Conservation (phyloP, 2,888 invertebrate species). For the Calameuta idolon region DNA sequence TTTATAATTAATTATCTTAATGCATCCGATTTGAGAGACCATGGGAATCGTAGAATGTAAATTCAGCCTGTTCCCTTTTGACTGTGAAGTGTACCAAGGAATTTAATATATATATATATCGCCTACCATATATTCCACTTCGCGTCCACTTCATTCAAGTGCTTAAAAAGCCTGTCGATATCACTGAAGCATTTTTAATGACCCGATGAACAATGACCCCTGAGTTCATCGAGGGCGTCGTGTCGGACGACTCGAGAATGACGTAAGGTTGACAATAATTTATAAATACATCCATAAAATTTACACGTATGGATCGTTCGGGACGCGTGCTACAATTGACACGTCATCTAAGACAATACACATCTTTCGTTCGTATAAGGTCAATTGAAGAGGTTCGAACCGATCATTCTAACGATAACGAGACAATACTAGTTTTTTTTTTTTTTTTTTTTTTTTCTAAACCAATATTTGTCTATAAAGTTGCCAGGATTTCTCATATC, state of each 20-base stretch:
- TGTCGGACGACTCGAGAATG: conserved; percentile 25
- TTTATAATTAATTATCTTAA: conserved; percentile 60
- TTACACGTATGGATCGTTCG: conserved; percentile 48
- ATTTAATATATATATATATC: no score
- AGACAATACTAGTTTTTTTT: not conserved
- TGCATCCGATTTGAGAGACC: conserved; percentile 47
- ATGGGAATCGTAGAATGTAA: not conserved
- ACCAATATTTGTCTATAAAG: not conserved
- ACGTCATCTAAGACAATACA: conserved; percentile 53
- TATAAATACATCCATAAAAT: conserved; percentile 50
- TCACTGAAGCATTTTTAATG: not conserved
- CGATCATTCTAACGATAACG: conserved; percentile 40
- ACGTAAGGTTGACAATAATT: conserved; percentile 40
- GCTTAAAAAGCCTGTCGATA: not conserved
- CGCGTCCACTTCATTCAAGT: not conserved
- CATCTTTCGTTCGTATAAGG: conserved; percentile 45
- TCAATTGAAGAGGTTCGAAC: conserved; percentile 55
- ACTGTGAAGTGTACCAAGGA: not conserved
- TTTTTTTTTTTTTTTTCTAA: no score
- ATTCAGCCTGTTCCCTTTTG: not conserved
- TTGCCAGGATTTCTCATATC: not conserved
- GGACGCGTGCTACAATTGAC: conserved; percentile 62
- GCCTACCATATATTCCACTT: not conserved
- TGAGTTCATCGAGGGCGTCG: not conserved
- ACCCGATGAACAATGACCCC: not conserved